Evolutionary conservation across 2,888 invertebrate genomes (phyloP), one percentile per base, ranked within the genome.

Genomic region (Parascotia fuliginaria): DNA sequence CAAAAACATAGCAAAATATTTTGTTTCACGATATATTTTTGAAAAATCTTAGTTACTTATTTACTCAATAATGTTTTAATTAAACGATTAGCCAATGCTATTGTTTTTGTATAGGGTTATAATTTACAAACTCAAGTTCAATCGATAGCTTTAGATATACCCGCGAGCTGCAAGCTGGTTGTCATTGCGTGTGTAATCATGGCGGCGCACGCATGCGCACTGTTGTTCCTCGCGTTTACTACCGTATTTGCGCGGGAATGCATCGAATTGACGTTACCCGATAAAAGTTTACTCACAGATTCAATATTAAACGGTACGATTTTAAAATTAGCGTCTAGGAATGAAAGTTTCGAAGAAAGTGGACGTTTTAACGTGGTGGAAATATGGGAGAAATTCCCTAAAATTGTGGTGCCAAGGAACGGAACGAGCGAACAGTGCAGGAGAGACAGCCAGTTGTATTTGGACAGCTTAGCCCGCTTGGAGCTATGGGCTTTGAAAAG

Each of bases 401-500:
- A 76, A 73, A 77, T 90, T 31, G 75, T 92, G 63, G 89, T 91
- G 63, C 92, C 89, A n/a, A 73, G 69, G 39, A 89, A 92, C 49
- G 89, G 86, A 37, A 87, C 92, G 31, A 91, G 89, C 60, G 84
- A 86, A 41, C 83, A 83, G 66, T 94, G 94, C 71, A 70, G 88
- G 24, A 71, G 83, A 46, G 93, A 92, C 34, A 85, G 85, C 41
- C 79, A 83, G 57, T 65, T 79, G 19, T 91, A 86, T 33, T 43
- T 91, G 48, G 81, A 87, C 42, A 81, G 87, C 48, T 62, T 93
- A 59, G 81, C 87, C 6, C 74, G 79, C 2, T 75, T 93, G 60
- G 89, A 94, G 55, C 56, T 93, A 7, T 92, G 93, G 92, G 93
- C 93, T 32, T 51, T 93, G 36, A 93, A 93, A 91, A 93, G 94